Conservation (phyloP, 2,888 invertebrate species). For the Trachelus troglodyta region DNA sequence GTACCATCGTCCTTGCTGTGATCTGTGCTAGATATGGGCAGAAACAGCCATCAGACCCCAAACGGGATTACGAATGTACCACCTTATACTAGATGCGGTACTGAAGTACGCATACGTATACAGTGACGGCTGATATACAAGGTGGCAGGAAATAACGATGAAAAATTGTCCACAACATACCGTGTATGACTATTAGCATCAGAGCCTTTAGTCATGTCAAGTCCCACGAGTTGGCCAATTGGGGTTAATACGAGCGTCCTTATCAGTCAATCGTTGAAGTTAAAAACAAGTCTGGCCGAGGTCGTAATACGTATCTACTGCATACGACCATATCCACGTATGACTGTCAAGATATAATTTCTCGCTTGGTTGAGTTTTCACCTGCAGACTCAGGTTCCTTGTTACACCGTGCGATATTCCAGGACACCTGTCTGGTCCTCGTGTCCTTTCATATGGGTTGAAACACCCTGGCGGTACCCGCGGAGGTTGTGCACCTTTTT, state of each 20-base stretch:
- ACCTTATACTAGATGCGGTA: not conserved
- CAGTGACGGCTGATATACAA: not conserved
- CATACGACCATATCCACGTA: not conserved
- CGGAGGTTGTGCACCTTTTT: not conserved
- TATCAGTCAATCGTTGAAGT: not conserved
- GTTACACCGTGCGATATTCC: not conserved
- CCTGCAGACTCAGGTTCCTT: slow-evolving; percentile 27
- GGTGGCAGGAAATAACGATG: not conserved
- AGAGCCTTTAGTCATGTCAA: not conserved
- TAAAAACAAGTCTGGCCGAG: not conserved
- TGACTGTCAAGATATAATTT: slow-evolving; percentile 43
- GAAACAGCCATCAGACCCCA: not conserved
- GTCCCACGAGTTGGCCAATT: not conserved
- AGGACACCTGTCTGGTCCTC: not conserved
- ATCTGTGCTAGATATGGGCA: not conserved
- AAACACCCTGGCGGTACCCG: not conserved
- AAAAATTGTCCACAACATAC: not conserved
- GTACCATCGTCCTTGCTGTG: not conserved
- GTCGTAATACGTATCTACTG: not conserved
- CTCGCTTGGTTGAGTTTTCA: slow-evolving; percentile 46
- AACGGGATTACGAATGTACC: not conserved
- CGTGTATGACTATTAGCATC: not conserved
- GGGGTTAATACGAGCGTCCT: not conserved
- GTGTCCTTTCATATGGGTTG: not conserved
- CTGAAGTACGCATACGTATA: not conserved